A percentile compares a stretch with the other conserved stretches of the same genome.
These are phyloP conservation scores for Schizaphis graminum DNA, from an alignment of 2,888 invertebrate genomes.

Conservation along the genomic window DNA sequence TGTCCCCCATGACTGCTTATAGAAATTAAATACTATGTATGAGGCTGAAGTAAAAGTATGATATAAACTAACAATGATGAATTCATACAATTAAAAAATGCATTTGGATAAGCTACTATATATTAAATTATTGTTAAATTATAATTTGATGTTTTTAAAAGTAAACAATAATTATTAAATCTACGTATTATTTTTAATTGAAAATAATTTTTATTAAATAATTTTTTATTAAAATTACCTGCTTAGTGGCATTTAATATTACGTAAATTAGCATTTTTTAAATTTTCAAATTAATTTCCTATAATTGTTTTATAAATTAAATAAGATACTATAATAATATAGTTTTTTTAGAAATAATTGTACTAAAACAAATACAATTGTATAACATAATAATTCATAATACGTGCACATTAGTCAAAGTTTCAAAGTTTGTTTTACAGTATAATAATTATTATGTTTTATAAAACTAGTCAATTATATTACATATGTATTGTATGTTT, in stretches of 20 bases:
- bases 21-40: not conserved
- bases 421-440: not conserved
- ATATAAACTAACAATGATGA: not conserved
- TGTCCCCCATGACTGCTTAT: slow-evolving; percentile 30
- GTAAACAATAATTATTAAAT: not conserved
- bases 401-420: not conserved
- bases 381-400: not conserved
- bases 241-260: not conserved
- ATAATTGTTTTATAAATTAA: not conserved
- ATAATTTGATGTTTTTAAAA: not conserved
- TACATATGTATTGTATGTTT: not conserved
- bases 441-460: not conserved
- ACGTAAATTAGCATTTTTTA: not conserved
- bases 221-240: not conserved
- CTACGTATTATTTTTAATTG: not conserved
- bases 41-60: not conserved
- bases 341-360: not conserved
- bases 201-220: not conserved
- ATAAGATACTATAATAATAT: not conserved
- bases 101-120: not conserved
- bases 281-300: not conserved
- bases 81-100: not conserved
- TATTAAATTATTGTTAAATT: not conserved
- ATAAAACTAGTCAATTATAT: not conserved
- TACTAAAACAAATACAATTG: not conserved